Evolutionary conservation across 2,888 invertebrate genomes (phyloP).

Genomic region (Callinectes sapidus): DNA sequence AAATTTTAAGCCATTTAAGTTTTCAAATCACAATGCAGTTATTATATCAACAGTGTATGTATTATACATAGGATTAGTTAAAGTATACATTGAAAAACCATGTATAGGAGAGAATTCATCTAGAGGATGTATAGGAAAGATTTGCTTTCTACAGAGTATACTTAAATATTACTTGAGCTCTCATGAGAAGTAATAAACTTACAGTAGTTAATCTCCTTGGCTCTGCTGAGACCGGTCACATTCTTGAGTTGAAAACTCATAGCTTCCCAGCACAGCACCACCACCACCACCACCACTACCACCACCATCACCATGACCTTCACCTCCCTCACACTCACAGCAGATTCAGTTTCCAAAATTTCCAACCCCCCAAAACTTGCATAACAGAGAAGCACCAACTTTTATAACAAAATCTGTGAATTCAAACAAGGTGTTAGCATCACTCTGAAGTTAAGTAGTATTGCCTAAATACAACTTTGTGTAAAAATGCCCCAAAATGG

Average conservation of each 20-base stretch:
- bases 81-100: slow-evolving; percentile 20
- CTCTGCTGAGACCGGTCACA: not conserved
- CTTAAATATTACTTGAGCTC: slow-evolving; percentile 58
- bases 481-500: slow-evolving; percentile 42
- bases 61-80: not conserved
- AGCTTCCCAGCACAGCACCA: not conserved
- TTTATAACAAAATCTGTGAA: not conserved
- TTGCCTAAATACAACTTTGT: not conserved
- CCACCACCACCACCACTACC: not conserved
- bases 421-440: not conserved
- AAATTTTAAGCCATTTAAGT: not conserved
- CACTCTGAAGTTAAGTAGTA: not conserved
- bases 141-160: slow-evolving; percentile 44
- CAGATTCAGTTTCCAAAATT: no score
- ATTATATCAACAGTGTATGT: not conserved
- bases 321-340: not conserved
- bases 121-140: slow-evolving; percentile 48
- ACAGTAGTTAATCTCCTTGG: slow-evolving; percentile 18
- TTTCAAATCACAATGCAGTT: not conserved
- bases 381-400: slow-evolving; percentile 29
- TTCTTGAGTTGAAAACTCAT: not conserved
- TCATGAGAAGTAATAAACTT: slow-evolving; percentile 42
- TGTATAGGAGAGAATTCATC: slow-evolving; percentile 22
- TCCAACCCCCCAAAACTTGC: no score
- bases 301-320: not conserved